Base-by-base conservation (phyloP, 1,140 invertebrate species). In the Eueides isabella region DNA sequence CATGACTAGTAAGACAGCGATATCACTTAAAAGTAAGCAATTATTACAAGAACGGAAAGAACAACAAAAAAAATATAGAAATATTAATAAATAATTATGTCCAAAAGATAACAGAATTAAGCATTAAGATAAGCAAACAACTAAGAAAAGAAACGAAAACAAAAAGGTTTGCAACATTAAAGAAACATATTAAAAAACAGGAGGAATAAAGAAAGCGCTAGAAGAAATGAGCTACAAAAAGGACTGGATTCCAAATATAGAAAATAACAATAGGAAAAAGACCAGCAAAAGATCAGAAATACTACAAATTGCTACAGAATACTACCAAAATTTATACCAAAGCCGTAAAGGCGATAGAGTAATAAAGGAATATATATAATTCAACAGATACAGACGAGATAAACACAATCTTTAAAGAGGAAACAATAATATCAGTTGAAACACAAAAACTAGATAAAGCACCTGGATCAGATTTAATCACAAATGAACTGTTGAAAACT, bases 401-500 rank as follows among this genome's bases (percentile, higher is more conserved):
- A 11, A 11, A 11, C 9, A 9, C 38, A 65, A 75, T 75, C 38
- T 62, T 75, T 35, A 61, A 38, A 31, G 64, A 68, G 68, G 65
- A 78, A 74, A 74, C 64, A 28, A 68, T 68, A 35, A 73, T 55
- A 74, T 23, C 71, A 38, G 67, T 77, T 6, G n/a, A 33, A 5
- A 71, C 67, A 33, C 75, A 74, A 63, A 77, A 71, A 33, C 7
- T 5, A 16, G 67, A 73, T 28, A 77, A 71, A 26, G 29, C 76
- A 31, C 76, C 72, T 2, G 76, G 72, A 48, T n/a, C 41, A 38
- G 35, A 38, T 19, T 19, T 44, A 38, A 67, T 72, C 2, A 72
- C 76, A 31, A 78, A 78, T 48, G 76, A 78, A 70, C 16, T 72
- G 33, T 26, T 75, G 41, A 74, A 78, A 72, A 38, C 55, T 11